A percentile compares a stretch with the other conserved stretches of the same genome.
Evolutionary conservation across 2,113 vertebrate genomes (phyloP).

Genomic region (Ceyx cyanopectus): DNA sequence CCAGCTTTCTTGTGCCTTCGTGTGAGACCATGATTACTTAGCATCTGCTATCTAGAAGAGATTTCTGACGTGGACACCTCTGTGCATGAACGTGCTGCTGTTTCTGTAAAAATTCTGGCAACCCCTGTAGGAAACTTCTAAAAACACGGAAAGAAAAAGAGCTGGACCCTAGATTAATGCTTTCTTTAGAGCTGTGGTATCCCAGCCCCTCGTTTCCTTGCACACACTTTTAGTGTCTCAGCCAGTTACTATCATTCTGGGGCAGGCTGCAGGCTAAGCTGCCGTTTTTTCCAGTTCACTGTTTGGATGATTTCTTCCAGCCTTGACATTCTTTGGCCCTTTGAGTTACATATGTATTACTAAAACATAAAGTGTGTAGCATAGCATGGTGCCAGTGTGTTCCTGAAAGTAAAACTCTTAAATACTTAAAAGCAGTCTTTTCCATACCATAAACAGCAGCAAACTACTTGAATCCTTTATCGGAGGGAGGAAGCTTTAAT

Average conservation of each 20-base stretch:
- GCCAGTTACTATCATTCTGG: constrained; percentile 65
- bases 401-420: constrained; percentile 70
- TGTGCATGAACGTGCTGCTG: constrained; percentile 8
- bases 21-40: not conserved
- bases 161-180: constrained; percentile 58
- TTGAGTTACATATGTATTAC: constrained; percentile 69
- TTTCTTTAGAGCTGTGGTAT: constrained; percentile 65
- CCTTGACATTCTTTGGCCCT: constrained; percentile 65
- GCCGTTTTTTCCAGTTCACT: constrained; percentile 68
- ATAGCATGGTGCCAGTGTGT: constrained; percentile 35
- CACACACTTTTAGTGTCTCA: constrained; percentile 73
- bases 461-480: constrained; percentile 11
- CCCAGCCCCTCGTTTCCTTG: constrained; percentile 44
- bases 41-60: constrained; percentile 15
- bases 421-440: constrained; percentile 59
- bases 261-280: constrained; percentile 68
- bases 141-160: constrained; percentile 65
- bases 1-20: not conserved
- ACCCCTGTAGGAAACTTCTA: constrained; percentile 56
- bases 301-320: constrained; percentile 70
- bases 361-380: constrained; percentile 68
- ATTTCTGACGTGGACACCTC: constrained; percentile 28
- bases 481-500: constrained; percentile 19
- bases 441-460: constrained; percentile 31
- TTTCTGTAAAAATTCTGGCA: constrained; percentile 60